These are phyloP conservation scores for Holotrichia oblita DNA, from an alignment of 1,140 invertebrate genomes.

Conservation along the genomic window DNA sequence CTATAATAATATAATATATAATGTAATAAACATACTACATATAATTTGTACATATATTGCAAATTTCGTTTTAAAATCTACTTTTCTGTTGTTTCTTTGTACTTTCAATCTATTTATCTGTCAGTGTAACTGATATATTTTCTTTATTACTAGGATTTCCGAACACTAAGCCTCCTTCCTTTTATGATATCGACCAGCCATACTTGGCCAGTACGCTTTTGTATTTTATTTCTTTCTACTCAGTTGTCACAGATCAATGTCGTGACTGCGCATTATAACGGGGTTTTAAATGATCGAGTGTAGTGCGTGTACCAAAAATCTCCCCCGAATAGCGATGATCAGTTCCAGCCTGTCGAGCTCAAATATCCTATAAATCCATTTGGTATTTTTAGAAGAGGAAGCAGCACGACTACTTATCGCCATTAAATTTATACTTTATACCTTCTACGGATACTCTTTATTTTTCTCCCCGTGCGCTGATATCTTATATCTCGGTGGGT, in stretches of 20 bases:
- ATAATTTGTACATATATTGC: background rate
- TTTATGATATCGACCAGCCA: slow-evolving; percentile 38
- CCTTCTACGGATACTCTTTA: slow-evolving; percentile 16
- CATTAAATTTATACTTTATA: slow-evolving; percentile 51
- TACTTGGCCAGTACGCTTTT: slow-evolving; percentile 23
- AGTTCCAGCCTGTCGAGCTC: slow-evolving; percentile 50
- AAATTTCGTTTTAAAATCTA: background rate
- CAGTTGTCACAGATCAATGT: slow-evolving; percentile 42
- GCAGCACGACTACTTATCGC: slow-evolving; percentile 53
- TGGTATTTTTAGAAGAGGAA: slow-evolving; percentile 51
- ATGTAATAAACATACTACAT: slow-evolving; percentile 4
- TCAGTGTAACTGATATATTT: background rate
- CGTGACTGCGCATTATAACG: slow-evolving; percentile 49
- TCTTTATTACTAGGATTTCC: slow-evolving; percentile 24
- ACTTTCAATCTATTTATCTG: too few species aligned
- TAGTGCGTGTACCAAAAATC: slow-evolving; percentile 45
- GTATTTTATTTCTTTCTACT: slow-evolving; percentile 27
- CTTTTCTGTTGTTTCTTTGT: too few species aligned
- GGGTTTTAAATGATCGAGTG: slow-evolving; percentile 51
- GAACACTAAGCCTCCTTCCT: slow-evolving; percentile 32
- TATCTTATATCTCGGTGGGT: slow-evolving; percentile 29
- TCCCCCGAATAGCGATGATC: slow-evolving; percentile 48
- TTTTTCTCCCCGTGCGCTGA: slow-evolving; percentile 17
- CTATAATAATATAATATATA: too few species aligned
- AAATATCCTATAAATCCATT: slow-evolving; percentile 53